Base-by-base conservation (phyloP, 2,888 invertebrate species). In the Drosophila fulvimacula region DNA sequence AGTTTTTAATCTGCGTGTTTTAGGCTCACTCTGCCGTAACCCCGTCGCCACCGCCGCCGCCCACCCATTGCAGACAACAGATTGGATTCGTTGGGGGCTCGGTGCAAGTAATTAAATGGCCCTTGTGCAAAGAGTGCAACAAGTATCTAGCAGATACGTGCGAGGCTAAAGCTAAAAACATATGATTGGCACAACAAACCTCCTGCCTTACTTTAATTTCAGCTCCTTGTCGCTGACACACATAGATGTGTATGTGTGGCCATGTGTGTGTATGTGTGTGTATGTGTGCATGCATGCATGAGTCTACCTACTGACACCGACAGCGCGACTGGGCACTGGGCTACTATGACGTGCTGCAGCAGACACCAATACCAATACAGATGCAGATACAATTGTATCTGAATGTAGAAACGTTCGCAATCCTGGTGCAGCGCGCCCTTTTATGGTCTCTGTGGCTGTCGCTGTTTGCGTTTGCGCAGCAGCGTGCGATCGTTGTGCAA, bases 161-260 rank as follows among this genome's bases (percentile, higher is more conserved):
- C 70, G 57, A 66, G 32, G 9, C 71, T 13, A 17, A 52, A 38
- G 39, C 58, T 55, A 72, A 48, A 48, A 79, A 82, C 88, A 84
- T 88, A 88, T 78, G 88, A 67, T 72, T 75, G 79, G 85, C 69
- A 82, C 91, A 90, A 91, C 88, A 91, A 91, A 91, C 91, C 92
- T 91, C 92, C 92, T 91, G 91, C 92, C 91, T 91, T 92, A 91
- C 91, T 92, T 91, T 82, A 88, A 86, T 90, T 91, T 86, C 81
- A 82, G 79, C 90, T 91, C 90, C 91, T 90, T 89, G 60, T 52
- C 69, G 68, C 81, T 89, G 86, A 86, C 86, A 87, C 88, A 86
- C 85, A 85, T 87, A 86, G 73, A 82, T 85, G 48, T 48, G 48
- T 19, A 3, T 46, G 27, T 9, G 2, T 9, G 13, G 2, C 62